Percentiles rank a stretch among this genome's conserved stretches.
phyloP scores from a whole-genome alignment of 2,113 vertebrate genomes.

The Hemichromis elongatus region DNA sequence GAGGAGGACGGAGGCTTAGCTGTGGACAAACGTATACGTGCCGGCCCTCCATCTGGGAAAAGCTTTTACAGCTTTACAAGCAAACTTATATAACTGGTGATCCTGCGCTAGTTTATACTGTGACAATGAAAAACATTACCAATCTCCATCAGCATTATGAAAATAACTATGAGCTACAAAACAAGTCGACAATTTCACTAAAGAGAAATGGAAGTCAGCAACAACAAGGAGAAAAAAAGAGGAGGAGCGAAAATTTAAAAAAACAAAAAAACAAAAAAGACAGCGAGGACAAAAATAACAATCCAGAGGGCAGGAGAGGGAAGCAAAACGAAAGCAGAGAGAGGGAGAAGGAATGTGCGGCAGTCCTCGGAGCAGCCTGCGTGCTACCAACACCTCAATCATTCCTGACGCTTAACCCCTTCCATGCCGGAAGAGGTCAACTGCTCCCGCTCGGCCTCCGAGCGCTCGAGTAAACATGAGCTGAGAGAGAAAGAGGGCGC shows the following conservation, averaged over 20 bases:
- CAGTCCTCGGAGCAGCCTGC: constrained; percentile 38
- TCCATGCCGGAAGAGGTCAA: constrained; percentile 29
- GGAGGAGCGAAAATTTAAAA: neutral
- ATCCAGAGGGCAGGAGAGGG: constrained; percentile 18
- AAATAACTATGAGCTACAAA: neutral
- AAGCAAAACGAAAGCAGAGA: constrained; percentile 19
- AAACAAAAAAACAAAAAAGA: neutral
- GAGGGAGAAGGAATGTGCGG: constrained; percentile 21
- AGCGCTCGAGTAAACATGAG: constrained; percentile 28
- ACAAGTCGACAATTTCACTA: neutral
- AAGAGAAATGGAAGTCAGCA: neutral
- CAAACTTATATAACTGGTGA: neutral
- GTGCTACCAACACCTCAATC: constrained; percentile 61
- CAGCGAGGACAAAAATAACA: constrained; percentile 9
- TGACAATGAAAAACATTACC: neutral
- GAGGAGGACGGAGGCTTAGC: neutral
- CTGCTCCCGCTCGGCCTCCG: neutral
- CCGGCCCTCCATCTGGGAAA: neutral
- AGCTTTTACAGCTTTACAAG: neutral
- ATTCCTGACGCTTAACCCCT: constrained; percentile 56
- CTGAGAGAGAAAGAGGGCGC: neutral
- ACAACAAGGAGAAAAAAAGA: neutral
- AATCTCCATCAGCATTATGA: neutral
- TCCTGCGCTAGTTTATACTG: neutral
- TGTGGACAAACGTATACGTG: neutral